Percentiles rank a stretch among this genome's conserved stretches.
phyloP scores from a whole-genome alignment of 2,113 vertebrate genomes.

The Stercorarius parasiticus region DNA sequence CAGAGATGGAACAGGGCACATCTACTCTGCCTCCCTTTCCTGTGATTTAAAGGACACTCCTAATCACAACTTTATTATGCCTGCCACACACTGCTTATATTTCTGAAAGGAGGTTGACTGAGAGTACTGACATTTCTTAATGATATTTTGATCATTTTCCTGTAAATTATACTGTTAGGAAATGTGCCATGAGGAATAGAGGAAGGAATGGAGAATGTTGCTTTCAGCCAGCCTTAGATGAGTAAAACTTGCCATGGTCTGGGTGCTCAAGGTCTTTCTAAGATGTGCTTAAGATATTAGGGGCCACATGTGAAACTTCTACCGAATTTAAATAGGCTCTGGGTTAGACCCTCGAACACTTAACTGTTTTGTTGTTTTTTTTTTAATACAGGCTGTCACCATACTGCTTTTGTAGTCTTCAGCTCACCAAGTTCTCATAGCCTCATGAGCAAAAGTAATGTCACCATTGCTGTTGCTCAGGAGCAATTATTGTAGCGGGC shows the following conservation, averaged over 20 bases:
- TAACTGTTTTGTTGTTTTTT: neutral
- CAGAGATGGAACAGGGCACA: neutral
- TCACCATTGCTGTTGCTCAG: neutral
- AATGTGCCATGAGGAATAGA: neutral
- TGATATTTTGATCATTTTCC: conserved; percentile 42
- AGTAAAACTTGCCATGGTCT: neutral
- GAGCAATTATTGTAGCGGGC: neutral
- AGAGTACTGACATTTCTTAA: conserved; percentile 44
- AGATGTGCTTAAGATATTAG: neutral
- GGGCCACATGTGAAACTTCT: neutral
- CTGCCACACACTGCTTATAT: neutral
- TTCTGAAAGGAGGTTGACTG: conserved; percentile 21
- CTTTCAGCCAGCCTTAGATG: neutral
- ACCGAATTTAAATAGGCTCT: neutral
- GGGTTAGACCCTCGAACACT: neutral
- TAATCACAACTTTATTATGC: conserved; percentile 14
- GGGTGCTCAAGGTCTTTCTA: neutral
- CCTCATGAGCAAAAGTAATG: neutral
- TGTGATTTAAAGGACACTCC: conserved; percentile 45
- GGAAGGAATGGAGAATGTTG: neutral
- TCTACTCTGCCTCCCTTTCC: neutral
- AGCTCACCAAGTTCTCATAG: neutral
- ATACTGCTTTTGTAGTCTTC: neutral
- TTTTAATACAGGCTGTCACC: neutral
- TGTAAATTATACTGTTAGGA: conserved; percentile 15